Evolutionary conservation across 2,797 vertebrate species (phyloP).

Genomic region (Rhodeus uyekii): DNA sequence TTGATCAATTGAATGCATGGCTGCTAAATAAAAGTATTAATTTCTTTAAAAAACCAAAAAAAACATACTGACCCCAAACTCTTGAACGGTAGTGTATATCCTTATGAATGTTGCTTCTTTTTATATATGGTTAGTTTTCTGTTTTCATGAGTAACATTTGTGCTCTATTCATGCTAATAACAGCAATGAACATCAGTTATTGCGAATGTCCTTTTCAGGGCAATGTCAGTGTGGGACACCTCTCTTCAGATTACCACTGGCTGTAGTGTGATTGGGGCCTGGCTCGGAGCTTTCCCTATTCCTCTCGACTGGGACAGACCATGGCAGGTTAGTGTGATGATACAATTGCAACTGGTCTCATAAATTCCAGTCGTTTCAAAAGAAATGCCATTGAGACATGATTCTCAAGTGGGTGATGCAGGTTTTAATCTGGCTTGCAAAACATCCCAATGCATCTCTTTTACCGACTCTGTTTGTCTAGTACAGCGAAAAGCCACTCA

Average conservation of each 20-base stretch:
- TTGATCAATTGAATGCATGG: background rate
- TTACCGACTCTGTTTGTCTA: background rate
- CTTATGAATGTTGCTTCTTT: background rate
- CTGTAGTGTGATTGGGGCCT: constrained; percentile 87
- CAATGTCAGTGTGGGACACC: constrained; percentile 92
- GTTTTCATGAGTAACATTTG: background rate
- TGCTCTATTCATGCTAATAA: background rate
- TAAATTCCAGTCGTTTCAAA: background rate
- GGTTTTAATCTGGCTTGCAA: background rate
- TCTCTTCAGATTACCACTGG: constrained; percentile 91
- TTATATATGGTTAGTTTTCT: background rate
- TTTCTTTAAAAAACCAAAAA: background rate
- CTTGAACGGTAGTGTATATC: background rate
- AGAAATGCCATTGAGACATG: background rate
- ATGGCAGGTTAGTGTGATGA: constrained; percentile 72
- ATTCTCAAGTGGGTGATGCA: background rate
- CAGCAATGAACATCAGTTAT: background rate
- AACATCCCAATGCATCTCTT: background rate
- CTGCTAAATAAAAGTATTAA: background rate
- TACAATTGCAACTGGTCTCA: background rate
- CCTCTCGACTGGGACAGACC: constrained; percentile 80
- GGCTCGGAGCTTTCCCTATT: constrained; percentile 92
- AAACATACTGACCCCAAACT: background rate
- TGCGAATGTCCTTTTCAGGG: constrained; percentile 73
- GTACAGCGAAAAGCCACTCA: background rate